Evolutionary conservation across 2,888 invertebrate genomes (phyloP).

Genomic region (Lymantria dispar): DNA sequence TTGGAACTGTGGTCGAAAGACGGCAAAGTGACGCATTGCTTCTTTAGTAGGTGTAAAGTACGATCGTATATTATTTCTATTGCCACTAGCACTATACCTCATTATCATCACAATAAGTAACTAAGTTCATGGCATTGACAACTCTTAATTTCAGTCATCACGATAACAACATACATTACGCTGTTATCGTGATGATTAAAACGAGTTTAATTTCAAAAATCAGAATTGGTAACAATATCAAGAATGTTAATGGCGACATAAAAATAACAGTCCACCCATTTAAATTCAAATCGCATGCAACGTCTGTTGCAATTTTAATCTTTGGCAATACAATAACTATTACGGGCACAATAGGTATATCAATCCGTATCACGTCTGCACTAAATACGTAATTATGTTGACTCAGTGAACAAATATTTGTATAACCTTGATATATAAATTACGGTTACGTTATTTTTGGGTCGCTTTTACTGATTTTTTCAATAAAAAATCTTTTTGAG

Average conservation of each 20-base stretch:
- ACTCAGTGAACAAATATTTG: slow-evolving; percentile 51
- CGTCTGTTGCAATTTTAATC: slow-evolving; percentile 36
- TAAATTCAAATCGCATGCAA: slow-evolving; percentile 26
- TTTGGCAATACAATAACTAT: slow-evolving; percentile 45
- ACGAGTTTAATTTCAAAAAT: background rate
- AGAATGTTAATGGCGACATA: background rate
- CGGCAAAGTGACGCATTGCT: too few relatives aligned
- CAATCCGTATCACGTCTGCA: slow-evolving; percentile 53
- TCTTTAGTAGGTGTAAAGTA: too few relatives aligned
- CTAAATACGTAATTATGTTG: slow-evolving; percentile 54
- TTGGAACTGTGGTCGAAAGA: too few relatives aligned
- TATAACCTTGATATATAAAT: slow-evolving; percentile 42
- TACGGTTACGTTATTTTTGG: background rate
- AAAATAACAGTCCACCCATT: slow-evolving; percentile 18
- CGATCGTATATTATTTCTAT: too few relatives aligned
- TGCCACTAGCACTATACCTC: too few relatives aligned
- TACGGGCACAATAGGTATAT: slow-evolving; percentile 43
- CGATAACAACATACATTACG: too few relatives aligned
- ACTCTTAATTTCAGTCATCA: too few relatives aligned
- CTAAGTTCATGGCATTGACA: too few relatives aligned
- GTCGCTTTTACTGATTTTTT: background rate
- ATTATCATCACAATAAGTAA: too few relatives aligned
- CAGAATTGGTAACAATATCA: background rate
- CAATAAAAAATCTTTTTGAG: background rate
- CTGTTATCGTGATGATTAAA: background rate